Evolutionary conservation across 2,888 invertebrate species (phyloP), one percentile per base, ranked within the genome.

Genomic region (Mesorhabditis spiculigera): DNA sequence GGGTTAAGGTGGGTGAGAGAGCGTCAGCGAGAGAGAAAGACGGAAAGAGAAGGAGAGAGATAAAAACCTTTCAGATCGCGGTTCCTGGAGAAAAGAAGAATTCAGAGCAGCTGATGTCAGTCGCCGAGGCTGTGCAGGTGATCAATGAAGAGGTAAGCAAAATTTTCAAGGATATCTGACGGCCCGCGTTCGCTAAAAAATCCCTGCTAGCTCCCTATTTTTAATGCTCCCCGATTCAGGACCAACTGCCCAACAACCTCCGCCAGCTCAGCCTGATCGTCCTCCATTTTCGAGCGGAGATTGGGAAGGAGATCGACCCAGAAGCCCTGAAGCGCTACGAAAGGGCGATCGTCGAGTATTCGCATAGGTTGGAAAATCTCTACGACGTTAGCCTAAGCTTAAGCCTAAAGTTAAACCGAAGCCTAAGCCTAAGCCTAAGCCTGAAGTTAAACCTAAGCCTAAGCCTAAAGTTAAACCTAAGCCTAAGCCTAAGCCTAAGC

Each of bases 241-340:
- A 75, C 45, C 83, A 83, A 78, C 67, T 76, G 4, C 77, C 76
- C 28, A 82, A 82, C 67, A 84, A 84, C 66, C 78, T 84, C 43
- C 77, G 80, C 41, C 79, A 81, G 68, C 75, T 84, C 41, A 74
- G 77, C 4, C 65, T 84, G 61, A 73, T 84, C 43, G 82, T 82
- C 5, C 70, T 84, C 16, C 83, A 84, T 63, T 81, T 84, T 63
- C 73, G 84, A 50, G 80, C 82, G 4, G 84, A 84, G 68, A 81
- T 82, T 67, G 73, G 73, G 1, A 69, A 72, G 6, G 75, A 77
- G 42, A 75, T 77, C 8, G 63, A 70, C 5, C 45, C 68, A 28
- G 73, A 70, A 13, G 74, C 77, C 13, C 63, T 82, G 58, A 76
- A 76, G 43, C 68, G 71, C 28, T 83, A 83, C 72, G 82, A 83